phyloP scores from a whole-genome alignment of 1,140 invertebrate species.

The Micrasema longulum region DNA sequence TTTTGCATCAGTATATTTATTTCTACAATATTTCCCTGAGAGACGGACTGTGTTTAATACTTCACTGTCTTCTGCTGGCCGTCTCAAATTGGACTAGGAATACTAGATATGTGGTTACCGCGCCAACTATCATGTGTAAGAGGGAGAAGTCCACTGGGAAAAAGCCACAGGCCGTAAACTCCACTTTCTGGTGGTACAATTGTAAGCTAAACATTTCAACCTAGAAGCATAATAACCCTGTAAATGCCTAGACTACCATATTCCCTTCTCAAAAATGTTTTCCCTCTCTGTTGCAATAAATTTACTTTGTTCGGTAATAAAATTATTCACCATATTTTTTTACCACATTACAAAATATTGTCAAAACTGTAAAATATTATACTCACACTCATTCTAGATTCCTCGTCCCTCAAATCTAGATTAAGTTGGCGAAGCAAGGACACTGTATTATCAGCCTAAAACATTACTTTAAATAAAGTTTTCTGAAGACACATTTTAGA shows the following conservation, averaged over 20 bases:
- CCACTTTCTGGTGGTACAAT: slow-evolving; percentile 57
- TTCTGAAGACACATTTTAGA: too few relatives aligned
- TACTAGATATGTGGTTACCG: slow-evolving; percentile 56
- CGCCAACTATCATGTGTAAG: slow-evolving; percentile 56
- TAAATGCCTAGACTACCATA: too few relatives aligned
- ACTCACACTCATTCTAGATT: slow-evolving; percentile 42
- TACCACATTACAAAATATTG: neutral
- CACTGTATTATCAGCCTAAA: slow-evolving; percentile 29
- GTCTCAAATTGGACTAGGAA: slow-evolving; percentile 56
- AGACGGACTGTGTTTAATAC: too few relatives aligned
- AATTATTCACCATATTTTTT: too few relatives aligned
- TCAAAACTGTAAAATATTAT: neutral
- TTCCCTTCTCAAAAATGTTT: too few relatives aligned
- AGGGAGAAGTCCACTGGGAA: slow-evolving; percentile 58
- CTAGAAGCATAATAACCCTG: slow-evolving; percentile 53
- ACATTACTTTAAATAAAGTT: too few relatives aligned
- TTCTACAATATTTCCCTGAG: too few relatives aligned
- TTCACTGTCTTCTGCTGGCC: slow-evolving; percentile 25
- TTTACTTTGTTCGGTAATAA: too few relatives aligned
- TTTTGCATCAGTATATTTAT: too few relatives aligned
- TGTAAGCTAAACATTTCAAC: slow-evolving; percentile 58
- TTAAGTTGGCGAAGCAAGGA: slow-evolving; percentile 35
- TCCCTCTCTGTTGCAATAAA: too few relatives aligned
- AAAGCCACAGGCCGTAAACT: slow-evolving; percentile 59
- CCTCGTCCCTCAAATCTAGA: slow-evolving; percentile 39